Conservation (phyloP, 2,113 vertebrate genomes). For the Pomatorhinus ruficollis region DNA sequence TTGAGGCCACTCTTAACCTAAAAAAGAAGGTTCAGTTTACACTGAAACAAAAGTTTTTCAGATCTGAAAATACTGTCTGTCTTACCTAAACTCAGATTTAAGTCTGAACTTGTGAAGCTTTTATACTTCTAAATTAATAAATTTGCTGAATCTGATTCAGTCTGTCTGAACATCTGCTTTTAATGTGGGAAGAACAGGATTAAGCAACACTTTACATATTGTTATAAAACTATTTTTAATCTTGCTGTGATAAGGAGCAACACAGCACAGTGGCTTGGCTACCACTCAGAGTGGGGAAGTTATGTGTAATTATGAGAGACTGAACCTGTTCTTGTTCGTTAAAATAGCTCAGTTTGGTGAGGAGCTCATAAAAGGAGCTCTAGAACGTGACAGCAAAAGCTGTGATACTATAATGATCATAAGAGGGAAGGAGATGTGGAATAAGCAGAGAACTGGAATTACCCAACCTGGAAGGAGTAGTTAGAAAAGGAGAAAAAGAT, state of each 20-base stretch:
- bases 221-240: conserved; percentile 41
- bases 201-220: neutral
- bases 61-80: neutral
- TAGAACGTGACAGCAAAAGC: neutral
- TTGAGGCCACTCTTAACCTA: neutral
- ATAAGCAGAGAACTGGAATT: neutral
- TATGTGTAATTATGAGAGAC: neutral
- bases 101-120: neutral
- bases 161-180: conserved; percentile 19
- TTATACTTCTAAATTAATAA: neutral
- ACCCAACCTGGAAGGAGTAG: neutral
- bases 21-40: neutral
- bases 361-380: neutral
- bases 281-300: neutral
- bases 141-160: neutral
- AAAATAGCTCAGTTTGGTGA: neutral
- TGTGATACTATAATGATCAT: neutral
- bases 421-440: neutral
- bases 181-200: neutral
- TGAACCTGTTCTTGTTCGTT: neutral
- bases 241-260: neutral
- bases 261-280: neutral
- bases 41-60: neutral
- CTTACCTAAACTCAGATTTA: neutral
- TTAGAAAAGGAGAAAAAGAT: neutral